Percentiles rank a stretch among this genome's conserved stretches.
phyloP scores from a whole-genome alignment of 1,140 invertebrate genomes.

The Sminthurides bifidus region DNA sequence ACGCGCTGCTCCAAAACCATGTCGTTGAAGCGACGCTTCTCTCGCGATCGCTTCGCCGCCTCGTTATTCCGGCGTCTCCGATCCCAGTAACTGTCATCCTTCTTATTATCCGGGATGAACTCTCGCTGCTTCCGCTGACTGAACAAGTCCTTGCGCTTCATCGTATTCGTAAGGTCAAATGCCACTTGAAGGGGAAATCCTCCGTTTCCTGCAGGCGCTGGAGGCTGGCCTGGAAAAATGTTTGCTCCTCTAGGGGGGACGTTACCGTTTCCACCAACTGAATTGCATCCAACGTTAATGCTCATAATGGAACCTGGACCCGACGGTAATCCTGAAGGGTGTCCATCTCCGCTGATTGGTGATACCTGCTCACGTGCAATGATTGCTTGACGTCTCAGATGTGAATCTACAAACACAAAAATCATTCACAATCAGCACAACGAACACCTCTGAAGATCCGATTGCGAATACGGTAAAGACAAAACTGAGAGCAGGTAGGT shows the following conservation, averaged over 20 bases:
- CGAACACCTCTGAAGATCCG: not conserved
- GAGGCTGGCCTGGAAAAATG: conserved; percentile 1
- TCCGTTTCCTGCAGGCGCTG: not conserved
- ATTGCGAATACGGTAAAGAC: too few relatives aligned
- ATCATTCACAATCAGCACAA: not conserved
- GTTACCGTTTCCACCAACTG: not conserved
- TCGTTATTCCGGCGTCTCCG: conserved; percentile 88
- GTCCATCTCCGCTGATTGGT: conserved; percentile 18
- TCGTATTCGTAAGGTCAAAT: conserved; percentile 27
- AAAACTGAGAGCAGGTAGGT: too few relatives aligned
- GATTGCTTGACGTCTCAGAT: conserved; percentile 30
- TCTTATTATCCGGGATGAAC: conserved; percentile 93
- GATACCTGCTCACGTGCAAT: conserved; percentile 26
- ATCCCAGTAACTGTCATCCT: conserved; percentile 96
- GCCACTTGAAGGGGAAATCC: conserved; percentile 22
- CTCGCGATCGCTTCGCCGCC: conserved; percentile 82
- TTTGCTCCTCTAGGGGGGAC: not conserved
- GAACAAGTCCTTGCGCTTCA: conserved; percentile 60
- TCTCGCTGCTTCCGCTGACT: conserved; percentile 82
- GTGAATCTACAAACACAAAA: conserved; percentile 25
- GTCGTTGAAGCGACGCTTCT: conserved; percentile 91
- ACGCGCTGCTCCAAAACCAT: conserved; percentile 91
- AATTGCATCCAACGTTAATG: conserved; percentile 5
- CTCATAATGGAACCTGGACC: conserved; percentile 17
- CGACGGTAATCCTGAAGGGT: conserved; percentile 2